phyloP scores from a whole-genome alignment of 2,888 invertebrate species.

The Empis stercorea region DNA sequence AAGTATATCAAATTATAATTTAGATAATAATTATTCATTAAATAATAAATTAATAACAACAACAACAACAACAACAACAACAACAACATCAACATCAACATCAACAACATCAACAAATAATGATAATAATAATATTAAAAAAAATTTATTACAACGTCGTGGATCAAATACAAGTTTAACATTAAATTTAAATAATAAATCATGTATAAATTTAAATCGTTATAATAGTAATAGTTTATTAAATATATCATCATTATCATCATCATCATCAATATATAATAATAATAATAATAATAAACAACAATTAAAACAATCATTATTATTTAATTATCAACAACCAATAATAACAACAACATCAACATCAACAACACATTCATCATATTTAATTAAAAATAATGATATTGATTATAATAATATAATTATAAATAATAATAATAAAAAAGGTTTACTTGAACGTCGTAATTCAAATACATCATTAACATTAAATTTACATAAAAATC shows the following conservation, averaged over 20 bases:
- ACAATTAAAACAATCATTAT: background rate
- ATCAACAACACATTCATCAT: slow-evolving; percentile 12
- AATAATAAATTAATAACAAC: slow-evolving; percentile 1
- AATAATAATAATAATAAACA: slow-evolving; percentile 6
- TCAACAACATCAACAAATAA: background rate
- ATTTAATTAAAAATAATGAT: background rate
- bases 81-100: background rate
- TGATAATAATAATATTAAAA: slow-evolving; percentile 27
- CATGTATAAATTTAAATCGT: slow-evolving; percentile 37
- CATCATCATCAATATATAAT: slow-evolving; percentile 12
- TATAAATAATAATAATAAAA: slow-evolving; percentile 35
- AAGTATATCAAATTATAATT: slow-evolving; percentile 38
- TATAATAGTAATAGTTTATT: slow-evolving; percentile 46
- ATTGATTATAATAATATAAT: slow-evolving; percentile 9
- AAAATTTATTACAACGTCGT: slow-evolving; percentile 62
- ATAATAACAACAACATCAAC: slow-evolving; percentile 26
- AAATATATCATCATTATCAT: slow-evolving; percentile 19
- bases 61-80: background rate
- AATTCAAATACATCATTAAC: slow-evolving; percentile 87
- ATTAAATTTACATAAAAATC: slow-evolving; percentile 47
- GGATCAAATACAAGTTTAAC: slow-evolving; percentile 80
- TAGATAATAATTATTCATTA: slow-evolving; percentile 13
- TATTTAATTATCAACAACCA: slow-evolving; percentile 7
- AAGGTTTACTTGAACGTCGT: slow-evolving; percentile 67
- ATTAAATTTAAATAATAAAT: slow-evolving; percentile 46